A percentile compares a stretch with the other conserved stretches of the same genome.
These are phyloP conservation scores for Alloplasta piceator DNA, from an alignment of 2,888 invertebrate genomes.

Conservation along the genomic window DNA sequence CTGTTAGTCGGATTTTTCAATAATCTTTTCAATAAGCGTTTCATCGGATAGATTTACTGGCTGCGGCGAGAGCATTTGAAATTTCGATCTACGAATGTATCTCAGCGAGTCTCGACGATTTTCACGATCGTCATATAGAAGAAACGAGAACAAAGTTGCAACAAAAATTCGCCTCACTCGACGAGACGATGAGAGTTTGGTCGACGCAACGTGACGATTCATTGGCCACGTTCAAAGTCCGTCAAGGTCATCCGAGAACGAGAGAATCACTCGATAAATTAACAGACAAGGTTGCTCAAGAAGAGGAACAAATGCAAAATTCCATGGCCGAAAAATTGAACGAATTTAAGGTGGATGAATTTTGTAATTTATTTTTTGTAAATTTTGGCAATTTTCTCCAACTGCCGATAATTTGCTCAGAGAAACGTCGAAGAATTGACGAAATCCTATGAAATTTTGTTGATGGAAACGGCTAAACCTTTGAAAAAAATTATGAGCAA, in stretches of 20 bases:
- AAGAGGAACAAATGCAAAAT: slow-evolving; percentile 51
- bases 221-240: slow-evolving; percentile 41
- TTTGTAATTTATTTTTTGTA: neutral
- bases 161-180: slow-evolving; percentile 20
- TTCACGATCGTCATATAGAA: slow-evolving; percentile 23
- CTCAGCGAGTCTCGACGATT: slow-evolving; percentile 14
- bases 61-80: slow-evolving; percentile 26
- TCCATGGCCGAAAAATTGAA: slow-evolving; percentile 19
- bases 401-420: slow-evolving; percentile 20
- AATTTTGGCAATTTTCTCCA: neutral
- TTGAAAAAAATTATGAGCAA: slow-evolving; percentile 48
- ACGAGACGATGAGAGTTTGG: slow-evolving; percentile 44
- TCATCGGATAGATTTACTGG: slow-evolving; percentile 38
- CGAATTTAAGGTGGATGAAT: slow-evolving; percentile 44
- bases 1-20: neutral
- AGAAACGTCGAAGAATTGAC: slow-evolving; percentile 25
- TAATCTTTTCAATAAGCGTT: neutral
- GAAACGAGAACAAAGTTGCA: slow-evolving; percentile 17
- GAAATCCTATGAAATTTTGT: slow-evolving; percentile 40
- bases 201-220: slow-evolving; percentile 46
- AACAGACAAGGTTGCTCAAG: slow-evolving; percentile 15
- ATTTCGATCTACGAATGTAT: slow-evolving; percentile 29
- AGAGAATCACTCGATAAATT: slow-evolving; percentile 52
- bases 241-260: slow-evolving; percentile 46
- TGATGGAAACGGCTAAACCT: slow-evolving; percentile 31